phyloP scores from a whole-genome alignment of 2,888 invertebrate genomes.

The Polydrusus tereticollis region DNA sequence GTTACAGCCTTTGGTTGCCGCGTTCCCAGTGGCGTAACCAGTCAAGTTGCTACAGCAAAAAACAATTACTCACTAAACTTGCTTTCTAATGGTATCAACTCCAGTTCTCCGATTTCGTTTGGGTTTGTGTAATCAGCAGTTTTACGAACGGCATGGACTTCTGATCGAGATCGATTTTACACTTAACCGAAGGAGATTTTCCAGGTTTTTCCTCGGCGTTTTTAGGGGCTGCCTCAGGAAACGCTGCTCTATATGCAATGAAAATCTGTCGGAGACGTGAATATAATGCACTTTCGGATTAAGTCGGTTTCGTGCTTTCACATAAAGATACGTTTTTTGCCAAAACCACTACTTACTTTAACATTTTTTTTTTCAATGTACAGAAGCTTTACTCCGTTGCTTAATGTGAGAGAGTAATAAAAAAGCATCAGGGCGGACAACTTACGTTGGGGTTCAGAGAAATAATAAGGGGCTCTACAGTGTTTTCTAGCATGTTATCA shows the following conservation, averaged over 20 bases:
- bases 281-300: constrained; percentile 45
- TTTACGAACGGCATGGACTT: constrained; percentile 55
- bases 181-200: constrained; percentile 57
- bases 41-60: too few relatives aligned
- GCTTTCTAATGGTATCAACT: not conserved
- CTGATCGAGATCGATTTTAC: constrained; percentile 58
- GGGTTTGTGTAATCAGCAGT: constrained; percentile 59
- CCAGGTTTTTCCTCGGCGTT: constrained; percentile 25
- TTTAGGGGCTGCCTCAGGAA: constrained; percentile 23
- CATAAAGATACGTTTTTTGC: not conserved
- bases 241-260: constrained; percentile 37
- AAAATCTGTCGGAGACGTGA: constrained; percentile 40
- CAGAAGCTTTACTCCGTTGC: too few relatives aligned
- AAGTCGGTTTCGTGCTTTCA: constrained; percentile 19
- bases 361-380: too few relatives aligned
- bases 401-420: too few relatives aligned
- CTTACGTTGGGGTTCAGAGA: too few relatives aligned
- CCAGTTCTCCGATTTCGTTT: constrained; percentile 17
- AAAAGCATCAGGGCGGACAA: too few relatives aligned
- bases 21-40: too few relatives aligned
- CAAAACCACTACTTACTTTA: not conserved
- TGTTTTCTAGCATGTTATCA: too few relatives aligned
- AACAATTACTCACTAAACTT: too few relatives aligned
- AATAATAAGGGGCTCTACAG: too few relatives aligned
- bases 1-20: too few relatives aligned